Evolutionary conservation across 2,888 invertebrate species (phyloP), one percentile per base, ranked within the genome.

Genomic region (Eristalinus sepulchralis): DNA sequence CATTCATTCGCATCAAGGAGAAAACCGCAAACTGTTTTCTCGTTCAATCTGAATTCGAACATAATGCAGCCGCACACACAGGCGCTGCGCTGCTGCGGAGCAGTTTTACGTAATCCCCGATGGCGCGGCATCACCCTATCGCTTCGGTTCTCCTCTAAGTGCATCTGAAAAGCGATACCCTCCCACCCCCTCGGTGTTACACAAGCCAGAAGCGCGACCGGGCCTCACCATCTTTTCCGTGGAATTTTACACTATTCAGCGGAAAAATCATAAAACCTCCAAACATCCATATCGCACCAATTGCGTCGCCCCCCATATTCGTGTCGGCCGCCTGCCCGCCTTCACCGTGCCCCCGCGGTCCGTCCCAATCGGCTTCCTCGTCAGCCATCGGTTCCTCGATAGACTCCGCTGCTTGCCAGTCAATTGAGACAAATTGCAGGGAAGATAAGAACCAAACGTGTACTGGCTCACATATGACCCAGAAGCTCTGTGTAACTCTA

Each of bases 391-490:
- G 47, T 17, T 47, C 47, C 47, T 47, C 47, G 47, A 47, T 47
- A 47, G 47, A 5, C 39, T 13, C 22, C 24, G 68, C 63, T 63
- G 31, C 66, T 36, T 55, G 70, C 68, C 80, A 80, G 66, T 81
- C 84, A 84, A 84, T 84, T 84, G 81, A 84, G 81, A 76, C 84
- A 84, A 84, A 84, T 84, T 84, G 76, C 81, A 53, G 66, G 57
- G 76, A 75, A 80, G 84, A 84, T 84, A 84, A 84, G 80, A 84
- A 81, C 76, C 67, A 76, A 79, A 71, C 84, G 80, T 84, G 75
- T 72, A 67, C 33, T 33, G 34, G 39, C 39, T 60, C 64, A 9
- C 59, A 71, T 66, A 71, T 76, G 75, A 59, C 75, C 75, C 80
- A 83, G 63, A 83, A 83, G 78, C 39, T 39, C 39, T 39, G n/a